phyloP scores from a whole-genome alignment of 2,888 invertebrate species.

The Anoplius nigerrimus region DNA sequence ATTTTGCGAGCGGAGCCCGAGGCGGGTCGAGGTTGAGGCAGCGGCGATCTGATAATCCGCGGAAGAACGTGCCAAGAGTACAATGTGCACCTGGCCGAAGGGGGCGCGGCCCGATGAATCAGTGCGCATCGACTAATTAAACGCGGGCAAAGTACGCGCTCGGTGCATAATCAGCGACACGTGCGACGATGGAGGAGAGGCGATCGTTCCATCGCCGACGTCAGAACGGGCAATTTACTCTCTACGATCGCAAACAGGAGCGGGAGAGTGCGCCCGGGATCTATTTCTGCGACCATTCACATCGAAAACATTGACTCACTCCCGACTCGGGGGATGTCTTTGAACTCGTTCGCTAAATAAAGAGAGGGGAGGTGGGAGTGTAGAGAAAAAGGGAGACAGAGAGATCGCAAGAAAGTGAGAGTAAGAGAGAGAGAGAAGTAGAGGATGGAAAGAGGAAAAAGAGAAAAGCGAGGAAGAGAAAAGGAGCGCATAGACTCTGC shows the following conservation, averaged over 20 bases:
- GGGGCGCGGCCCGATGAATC: no score
- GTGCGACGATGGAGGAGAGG: not conserved
- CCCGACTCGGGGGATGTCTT: constrained; percentile 62
- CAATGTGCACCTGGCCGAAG: no score
- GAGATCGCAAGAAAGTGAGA: constrained; percentile 22
- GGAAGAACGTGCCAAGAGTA: no score
- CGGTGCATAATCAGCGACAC: constrained; percentile 17
- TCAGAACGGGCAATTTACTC: constrained; percentile 21
- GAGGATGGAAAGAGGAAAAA: constrained; percentile 11
- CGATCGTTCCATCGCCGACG: constrained; percentile 32
- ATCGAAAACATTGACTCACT: constrained; percentile 70
- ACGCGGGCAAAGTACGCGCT: no score
- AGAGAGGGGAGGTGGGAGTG: constrained; percentile 56
- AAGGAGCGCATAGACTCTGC: constrained; percentile 22
- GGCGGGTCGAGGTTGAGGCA: no score
- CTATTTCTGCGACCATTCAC: constrained; percentile 70
- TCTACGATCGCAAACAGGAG: constrained; percentile 33
- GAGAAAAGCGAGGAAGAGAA: constrained; percentile 40
- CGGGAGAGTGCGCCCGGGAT: constrained; percentile 47
- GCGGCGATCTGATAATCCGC: no score
- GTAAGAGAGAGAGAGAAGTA: constrained; percentile 22
- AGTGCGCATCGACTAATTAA: no score
- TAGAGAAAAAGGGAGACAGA: constrained; percentile 23
- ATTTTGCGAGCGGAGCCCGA: no score
- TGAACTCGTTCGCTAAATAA: constrained; percentile 71